Percentiles rank a stretch among this genome's conserved stretches.
Conservation (phyloP, 2,888 invertebrate genomes). For the Diploptera punctata region DNA sequence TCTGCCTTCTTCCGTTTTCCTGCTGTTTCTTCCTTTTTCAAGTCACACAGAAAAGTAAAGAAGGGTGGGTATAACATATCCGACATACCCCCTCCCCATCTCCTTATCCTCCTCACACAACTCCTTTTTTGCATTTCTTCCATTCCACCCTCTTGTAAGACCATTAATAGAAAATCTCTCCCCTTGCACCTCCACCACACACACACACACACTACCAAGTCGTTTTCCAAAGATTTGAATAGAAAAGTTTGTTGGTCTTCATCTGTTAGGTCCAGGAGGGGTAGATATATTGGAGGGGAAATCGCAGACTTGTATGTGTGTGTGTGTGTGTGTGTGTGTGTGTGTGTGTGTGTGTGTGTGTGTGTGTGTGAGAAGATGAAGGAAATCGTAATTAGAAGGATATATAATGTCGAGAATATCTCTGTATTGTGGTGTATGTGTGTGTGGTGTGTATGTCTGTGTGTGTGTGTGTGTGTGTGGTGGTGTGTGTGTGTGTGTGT, state of each 20-base stretch:
- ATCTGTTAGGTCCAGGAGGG: conserved; percentile 17
- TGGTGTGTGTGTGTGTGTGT: no score
- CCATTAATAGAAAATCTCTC: conserved; percentile 39
- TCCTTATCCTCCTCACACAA: conserved; percentile 13
- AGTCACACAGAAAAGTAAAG: neutral
- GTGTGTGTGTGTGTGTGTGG: conserved; percentile 2
- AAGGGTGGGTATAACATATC: conserved; percentile 18
- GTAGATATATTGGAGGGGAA: neutral
- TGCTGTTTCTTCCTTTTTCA: neutral
- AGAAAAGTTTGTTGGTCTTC: conserved; percentile 40
- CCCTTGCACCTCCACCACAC: conserved; percentile 24
- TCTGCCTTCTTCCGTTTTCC: neutral
- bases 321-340: neutral
- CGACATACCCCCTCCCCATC: neutral
- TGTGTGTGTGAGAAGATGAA: conserved; percentile 22
- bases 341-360: neutral
- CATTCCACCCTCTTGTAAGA: conserved; percentile 33
- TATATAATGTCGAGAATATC: no score
- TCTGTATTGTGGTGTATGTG: no score
- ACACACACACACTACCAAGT: conserved; percentile 15
- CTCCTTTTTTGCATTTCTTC: conserved; percentile 26
- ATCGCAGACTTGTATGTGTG: neutral
- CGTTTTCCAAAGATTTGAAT: conserved; percentile 42
- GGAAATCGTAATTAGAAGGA: conserved; percentile 41
- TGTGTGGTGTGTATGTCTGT: conserved; percentile 2